phyloP scores from a whole-genome alignment of 2,113 vertebrate species.

The Laticauda colubrina region DNA sequence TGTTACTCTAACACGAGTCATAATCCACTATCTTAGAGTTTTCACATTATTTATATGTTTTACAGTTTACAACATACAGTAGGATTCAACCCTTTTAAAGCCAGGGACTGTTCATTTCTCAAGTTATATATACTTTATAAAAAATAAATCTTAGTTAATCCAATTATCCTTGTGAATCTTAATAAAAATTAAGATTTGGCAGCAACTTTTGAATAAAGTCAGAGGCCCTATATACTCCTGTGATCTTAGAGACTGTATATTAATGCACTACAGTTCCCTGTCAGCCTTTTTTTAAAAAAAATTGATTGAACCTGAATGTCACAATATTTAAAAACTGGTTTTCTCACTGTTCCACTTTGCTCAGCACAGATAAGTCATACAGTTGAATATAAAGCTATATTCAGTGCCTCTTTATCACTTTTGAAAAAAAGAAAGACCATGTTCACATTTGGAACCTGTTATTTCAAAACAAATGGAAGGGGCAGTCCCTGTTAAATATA shows the following conservation, averaged over 20 bases:
- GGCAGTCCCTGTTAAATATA: slow-evolving; percentile 1
- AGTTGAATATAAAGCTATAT: neutral
- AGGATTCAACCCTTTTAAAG: neutral
- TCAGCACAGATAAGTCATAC: neutral
- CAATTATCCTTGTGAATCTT: neutral
- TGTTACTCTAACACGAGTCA: neutral
- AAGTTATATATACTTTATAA: neutral
- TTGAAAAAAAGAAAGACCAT: neutral
- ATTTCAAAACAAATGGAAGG: slow-evolving; percentile 21
- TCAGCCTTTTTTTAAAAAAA: neutral
- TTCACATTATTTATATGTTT: neutral
- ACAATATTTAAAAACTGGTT: neutral
- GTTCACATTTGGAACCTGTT: neutral
- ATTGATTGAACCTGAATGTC: neutral
- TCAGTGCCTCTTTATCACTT: neutral
- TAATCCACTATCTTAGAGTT: no score
- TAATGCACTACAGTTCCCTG: neutral
- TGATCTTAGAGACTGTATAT: neutral
- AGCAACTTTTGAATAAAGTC: neutral
- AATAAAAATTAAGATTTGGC: neutral
- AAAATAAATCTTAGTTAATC: neutral
- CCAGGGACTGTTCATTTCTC: neutral
- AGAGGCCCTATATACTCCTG: neutral
- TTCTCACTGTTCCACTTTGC: neutral
- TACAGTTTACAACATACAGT: neutral